These are phyloP conservation scores for Polypterus senegalus DNA, from an alignment of 2,113 vertebrate species.

Conservation along the genomic window DNA sequence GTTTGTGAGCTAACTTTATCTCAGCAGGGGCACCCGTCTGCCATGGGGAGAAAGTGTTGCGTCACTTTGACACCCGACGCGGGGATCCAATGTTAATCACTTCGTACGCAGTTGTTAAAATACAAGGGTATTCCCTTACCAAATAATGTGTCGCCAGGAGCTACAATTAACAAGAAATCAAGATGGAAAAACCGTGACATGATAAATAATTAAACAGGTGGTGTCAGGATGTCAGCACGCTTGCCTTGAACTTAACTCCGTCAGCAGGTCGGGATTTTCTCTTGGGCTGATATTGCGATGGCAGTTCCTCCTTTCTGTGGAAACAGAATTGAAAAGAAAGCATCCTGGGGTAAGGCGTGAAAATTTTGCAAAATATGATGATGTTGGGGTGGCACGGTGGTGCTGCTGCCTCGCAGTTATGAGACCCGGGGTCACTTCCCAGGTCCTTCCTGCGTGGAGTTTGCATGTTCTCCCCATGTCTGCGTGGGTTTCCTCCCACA, in stretches of 20 bases:
- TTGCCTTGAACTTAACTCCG: slow-evolving; percentile 6
- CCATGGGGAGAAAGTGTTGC: slow-evolving; percentile 54
- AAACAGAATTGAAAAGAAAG: too few relatives aligned
- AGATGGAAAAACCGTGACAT: slow-evolving; percentile 37
- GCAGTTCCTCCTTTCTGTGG: too few relatives aligned
- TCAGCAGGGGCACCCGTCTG: slow-evolving; percentile 50
- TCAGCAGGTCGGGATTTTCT: too few relatives aligned
- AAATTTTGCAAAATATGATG: too few relatives aligned
- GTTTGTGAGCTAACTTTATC: slow-evolving; percentile 62
- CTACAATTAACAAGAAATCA: slow-evolving; percentile 46
- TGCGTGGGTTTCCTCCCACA: too few relatives aligned
- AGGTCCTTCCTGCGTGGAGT: too few relatives aligned
- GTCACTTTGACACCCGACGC: slow-evolving; percentile 67
- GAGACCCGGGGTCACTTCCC: too few relatives aligned
- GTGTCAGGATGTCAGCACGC: slow-evolving; percentile 32
- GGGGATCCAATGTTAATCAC: slow-evolving; percentile 63
- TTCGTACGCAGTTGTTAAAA: slow-evolving; percentile 64
- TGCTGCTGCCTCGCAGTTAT: too few relatives aligned
- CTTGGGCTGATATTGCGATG: too few relatives aligned
- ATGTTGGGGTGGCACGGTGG: too few relatives aligned
- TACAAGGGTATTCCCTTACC: slow-evolving; percentile 61
- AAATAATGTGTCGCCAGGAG: slow-evolving; percentile 45
- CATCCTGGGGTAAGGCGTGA: too few relatives aligned
- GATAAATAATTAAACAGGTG: slow-evolving; percentile 72
- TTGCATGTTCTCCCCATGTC: too few relatives aligned